Conservation (phyloP, 2,888 invertebrate genomes). For the Chironomus tentans region DNA sequence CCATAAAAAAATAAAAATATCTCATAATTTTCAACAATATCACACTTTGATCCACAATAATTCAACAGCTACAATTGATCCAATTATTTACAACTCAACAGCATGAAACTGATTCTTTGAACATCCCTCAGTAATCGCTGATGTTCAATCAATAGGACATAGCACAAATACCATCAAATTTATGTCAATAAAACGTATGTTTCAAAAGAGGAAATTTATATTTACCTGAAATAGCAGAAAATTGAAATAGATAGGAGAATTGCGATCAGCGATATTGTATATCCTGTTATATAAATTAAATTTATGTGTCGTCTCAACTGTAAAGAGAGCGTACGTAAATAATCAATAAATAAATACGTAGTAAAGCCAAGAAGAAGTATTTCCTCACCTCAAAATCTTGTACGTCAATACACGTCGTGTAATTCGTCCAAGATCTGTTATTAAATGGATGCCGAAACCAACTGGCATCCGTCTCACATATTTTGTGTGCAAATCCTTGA, state of each 20-base stretch:
- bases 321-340: slow-evolving; percentile 11
- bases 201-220: slow-evolving; percentile 30
- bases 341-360: background rate
- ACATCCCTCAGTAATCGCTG: no score
- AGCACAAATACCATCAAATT: no score
- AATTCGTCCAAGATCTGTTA: slow-evolving; percentile 79
- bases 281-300: slow-evolving; percentile 75
- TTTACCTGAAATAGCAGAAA: slow-evolving; percentile 81
- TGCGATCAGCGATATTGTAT: slow-evolving; percentile 76
- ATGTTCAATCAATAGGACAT: no score
- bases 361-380: background rate
- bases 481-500: slow-evolving; percentile 70
- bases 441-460: slow-evolving; percentile 76
- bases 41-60: no score
- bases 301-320: slow-evolving; percentile 65
- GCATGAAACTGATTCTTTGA: no score
- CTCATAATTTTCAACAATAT: no score
- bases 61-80: no score
- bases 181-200: background rate
- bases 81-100: no score
- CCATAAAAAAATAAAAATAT: no score
- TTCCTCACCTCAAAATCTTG: slow-evolving; percentile 56
- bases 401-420: slow-evolving; percentile 74
- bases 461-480: slow-evolving; percentile 66
- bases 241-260: slow-evolving; percentile 72